phyloP scores from a whole-genome alignment of 2,797 vertebrate genomes.

The Holocentrus rufus region DNA sequence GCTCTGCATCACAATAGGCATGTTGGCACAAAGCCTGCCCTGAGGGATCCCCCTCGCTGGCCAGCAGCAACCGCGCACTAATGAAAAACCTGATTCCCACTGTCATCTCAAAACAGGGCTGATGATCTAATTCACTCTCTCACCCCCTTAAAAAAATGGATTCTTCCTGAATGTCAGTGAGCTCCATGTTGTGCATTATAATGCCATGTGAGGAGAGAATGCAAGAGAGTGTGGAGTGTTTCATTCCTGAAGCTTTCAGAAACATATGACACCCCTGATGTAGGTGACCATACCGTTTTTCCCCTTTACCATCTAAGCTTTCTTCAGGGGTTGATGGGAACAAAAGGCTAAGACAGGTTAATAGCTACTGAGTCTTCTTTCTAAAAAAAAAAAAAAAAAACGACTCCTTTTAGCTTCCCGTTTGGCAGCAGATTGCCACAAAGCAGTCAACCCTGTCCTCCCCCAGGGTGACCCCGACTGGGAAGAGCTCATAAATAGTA shows the following conservation, averaged over 20 bases:
- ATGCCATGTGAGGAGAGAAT: constrained; percentile 11
- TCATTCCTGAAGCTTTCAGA: constrained; percentile 7
- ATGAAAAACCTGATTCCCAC: constrained; percentile 71
- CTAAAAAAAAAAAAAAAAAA: constrained; percentile 55
- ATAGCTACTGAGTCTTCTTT: constrained; percentile 8
- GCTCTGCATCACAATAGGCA: constrained; percentile 73
- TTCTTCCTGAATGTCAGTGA: constrained; percentile 14
- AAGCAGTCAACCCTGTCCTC: constrained; percentile 58
- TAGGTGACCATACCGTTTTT: not conserved
- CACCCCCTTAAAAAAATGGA: constrained; percentile 19
- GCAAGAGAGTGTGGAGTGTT: constrained; percentile 15
- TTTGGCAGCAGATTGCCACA: constrained; percentile 55
- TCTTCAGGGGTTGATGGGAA: not conserved
- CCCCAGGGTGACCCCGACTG: constrained; percentile 48
- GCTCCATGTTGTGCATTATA: constrained; percentile 14
- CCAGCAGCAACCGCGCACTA: constrained; percentile 54
- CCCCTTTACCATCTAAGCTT: not conserved
- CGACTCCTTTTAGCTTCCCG: constrained; percentile 48
- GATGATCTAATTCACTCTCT: constrained; percentile 33
- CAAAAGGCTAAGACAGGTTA: constrained; percentile 7
- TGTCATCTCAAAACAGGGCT: constrained; percentile 46
- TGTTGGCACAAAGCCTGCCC: constrained; percentile 76
- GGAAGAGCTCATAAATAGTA: constrained; percentile 74
- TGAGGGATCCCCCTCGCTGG: constrained; percentile 57
- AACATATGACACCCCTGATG: constrained; percentile 5